Evolutionary conservation across 2,888 invertebrate species (phyloP).

Genomic region (Endomychus coccineus): DNA sequence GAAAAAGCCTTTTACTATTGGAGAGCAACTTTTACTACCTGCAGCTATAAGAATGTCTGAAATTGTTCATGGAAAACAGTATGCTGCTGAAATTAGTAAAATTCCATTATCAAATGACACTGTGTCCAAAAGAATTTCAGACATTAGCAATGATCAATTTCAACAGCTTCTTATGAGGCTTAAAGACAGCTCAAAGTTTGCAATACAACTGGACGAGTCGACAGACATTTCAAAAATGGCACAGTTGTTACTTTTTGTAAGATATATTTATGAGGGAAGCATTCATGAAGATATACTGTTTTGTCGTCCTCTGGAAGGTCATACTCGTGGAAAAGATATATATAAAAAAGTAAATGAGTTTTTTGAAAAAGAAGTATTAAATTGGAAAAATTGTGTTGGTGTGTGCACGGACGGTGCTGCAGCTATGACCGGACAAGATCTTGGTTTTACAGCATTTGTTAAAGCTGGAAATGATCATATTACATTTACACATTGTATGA

Average conservation of each 20-base stretch:
- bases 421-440: conserved; percentile 11
- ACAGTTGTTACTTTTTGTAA: too few species aligned
- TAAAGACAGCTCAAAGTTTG: too few species aligned
- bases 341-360: conserved; percentile 16
- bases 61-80: too few species aligned
- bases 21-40: conserved; percentile 2
- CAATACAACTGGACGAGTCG: too few species aligned
- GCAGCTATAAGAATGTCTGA: too few species aligned
- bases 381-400: conserved; percentile 16
- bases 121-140: too few species aligned
- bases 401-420: conserved; percentile 17
- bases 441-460: conserved; percentile 13
- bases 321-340: conserved; percentile 15
- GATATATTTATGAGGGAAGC: conserved; percentile 13
- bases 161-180: too few species aligned
- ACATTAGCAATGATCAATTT: too few species aligned
- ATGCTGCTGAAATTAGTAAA: too few species aligned
- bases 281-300: conserved; percentile 13
- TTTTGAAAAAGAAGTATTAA: conserved; percentile 13
- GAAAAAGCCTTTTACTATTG: conserved; percentile 1
- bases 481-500: conserved; percentile 21
- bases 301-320: conserved; percentile 12
- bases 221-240: too few species aligned
- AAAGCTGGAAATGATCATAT: conserved; percentile 11
- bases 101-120: too few species aligned